Evolutionary conservation across 2,888 invertebrate species (phyloP), one percentile per base, ranked within the genome.

Genomic region (Drosophila cognata): DNA sequence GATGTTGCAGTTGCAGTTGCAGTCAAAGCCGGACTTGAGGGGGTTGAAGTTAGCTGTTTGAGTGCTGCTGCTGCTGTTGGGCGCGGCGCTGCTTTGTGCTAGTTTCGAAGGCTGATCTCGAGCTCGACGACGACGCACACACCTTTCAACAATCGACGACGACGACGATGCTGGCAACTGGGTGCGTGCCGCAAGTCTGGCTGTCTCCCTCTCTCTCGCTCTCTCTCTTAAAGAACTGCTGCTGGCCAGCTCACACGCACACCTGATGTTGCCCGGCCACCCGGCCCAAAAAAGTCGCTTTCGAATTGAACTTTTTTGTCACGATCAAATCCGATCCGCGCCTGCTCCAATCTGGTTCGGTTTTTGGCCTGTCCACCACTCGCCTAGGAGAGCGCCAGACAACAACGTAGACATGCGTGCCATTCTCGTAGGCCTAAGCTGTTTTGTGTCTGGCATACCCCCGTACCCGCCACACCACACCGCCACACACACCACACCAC

Each of bases 241-340:
- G 59, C 58, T 82, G 82, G 82, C 82, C 71, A 77, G 69, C 65
- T 29, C 16, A 13, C 43, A 64, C 71, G 57, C 56, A 58, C 67
- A 46, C 76, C 78, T 80, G 80, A 74, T 73, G 62, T 50, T 57
- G 73, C 50, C 67, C 33, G 73, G 82, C 82, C 80, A 80, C 79
- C 80, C 75, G 82, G 71, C 48, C 58, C 63, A 36, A 36, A 36
- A 36, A 71, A 83, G 73, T 74, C 79, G 89, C 89, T 86, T 89
- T 86, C 89, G 88, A 86, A 89, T 89, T 89, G 90, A 82, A 86
- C 90, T 88, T 88, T 86, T 85, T 85, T 87, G 86, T 89, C 82
- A 88, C 85, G 82, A 87, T 77, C 70, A 62, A 69, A 67, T 64
- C 51, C 65, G 53, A 66, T 64, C 51, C 50, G 56, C 52, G 48